Base-by-base conservation (phyloP, 2,797 vertebrate species). In the Parotocinclus haroldoi region DNA sequence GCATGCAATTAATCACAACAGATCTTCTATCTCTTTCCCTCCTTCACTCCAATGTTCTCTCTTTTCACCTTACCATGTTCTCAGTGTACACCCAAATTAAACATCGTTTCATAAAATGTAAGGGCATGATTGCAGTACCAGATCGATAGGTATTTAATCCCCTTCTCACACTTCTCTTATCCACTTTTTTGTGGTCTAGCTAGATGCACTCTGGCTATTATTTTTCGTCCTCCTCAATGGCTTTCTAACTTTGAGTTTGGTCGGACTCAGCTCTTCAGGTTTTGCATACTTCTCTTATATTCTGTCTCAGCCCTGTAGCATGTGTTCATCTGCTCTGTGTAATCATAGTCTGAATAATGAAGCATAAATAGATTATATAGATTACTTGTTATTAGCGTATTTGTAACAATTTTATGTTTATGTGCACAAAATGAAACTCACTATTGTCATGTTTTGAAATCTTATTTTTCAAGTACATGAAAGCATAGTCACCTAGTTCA, bases 91-190 rank as follows among this genome's bases (percentile, higher is more conserved):
- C 60, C 72, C 77, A 84, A 86, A 86, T 87, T 86, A 87, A 88
- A 87, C 85, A 88, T 77, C 74, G 81, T 80, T 80, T 81, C 80
- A 84, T 82, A 83, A 80, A 83, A 86, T 76, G 81, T 80, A 78
- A 79, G 74, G 73, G 62, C 55, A 77, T 61, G 64, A 81, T 82
- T 79, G 80, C 78, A 64, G 52, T 51, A 74, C 58, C 75, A 37
- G 83, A 85, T 90, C 84, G 68, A 89, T 88, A 83, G 76, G 61
- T 70, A 84, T 85, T 85, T 86, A 87, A 87, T 85, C 78, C 78
- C 77, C 62, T 79, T 79, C 69, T 71, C 72, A 69, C 79, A 72
- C 74, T 69, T 71, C 75, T 81, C 78, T 77, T 80, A 73, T 75
- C 69, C 72, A 62, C 75, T 83, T 81, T 69, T 79, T 74, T 72